phyloP scores from a whole-genome alignment of 2,797 vertebrate species.

The Spondyliosoma cantharus region DNA sequence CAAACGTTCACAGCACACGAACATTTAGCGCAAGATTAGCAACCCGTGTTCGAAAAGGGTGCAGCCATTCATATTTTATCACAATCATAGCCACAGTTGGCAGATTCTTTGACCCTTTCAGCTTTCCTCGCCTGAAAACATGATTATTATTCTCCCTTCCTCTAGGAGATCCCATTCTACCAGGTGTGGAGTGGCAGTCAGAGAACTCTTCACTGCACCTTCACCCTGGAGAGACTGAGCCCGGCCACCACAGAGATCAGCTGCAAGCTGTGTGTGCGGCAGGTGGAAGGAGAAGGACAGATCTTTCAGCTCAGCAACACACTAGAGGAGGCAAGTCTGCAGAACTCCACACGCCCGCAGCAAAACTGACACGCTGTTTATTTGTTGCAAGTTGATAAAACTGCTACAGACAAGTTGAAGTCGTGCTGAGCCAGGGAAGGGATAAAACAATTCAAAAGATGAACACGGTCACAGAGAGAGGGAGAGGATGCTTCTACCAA shows the following conservation, averaged over 20 bases:
- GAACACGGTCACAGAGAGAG: neutral
- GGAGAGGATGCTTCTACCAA: constrained; percentile 1
- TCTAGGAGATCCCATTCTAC: constrained; percentile 94
- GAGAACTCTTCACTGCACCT: constrained; percentile 94
- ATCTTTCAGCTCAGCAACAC: constrained; percentile 97
- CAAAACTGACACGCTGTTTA: neutral
- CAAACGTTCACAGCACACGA: too few species aligned
- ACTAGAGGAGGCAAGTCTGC: constrained; percentile 88
- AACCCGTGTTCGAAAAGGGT: neutral
- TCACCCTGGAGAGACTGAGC: constrained; percentile 95
- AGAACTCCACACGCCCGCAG: neutral
- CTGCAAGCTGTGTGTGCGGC: constrained; percentile 96
- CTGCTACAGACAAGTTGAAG: neutral
- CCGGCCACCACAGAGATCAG: constrained; percentile 89
- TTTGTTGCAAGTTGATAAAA: neutral
- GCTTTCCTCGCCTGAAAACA: neutral
- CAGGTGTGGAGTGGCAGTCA: constrained; percentile 96
- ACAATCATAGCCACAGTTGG: neutral
- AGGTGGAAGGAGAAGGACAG: constrained; percentile 98
- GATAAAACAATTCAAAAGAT: neutral
- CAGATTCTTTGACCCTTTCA: neutral
- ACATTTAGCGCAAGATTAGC: neutral
- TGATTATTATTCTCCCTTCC: neutral
- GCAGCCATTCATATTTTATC: neutral
- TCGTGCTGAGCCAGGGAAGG: neutral